Base-by-base conservation (phyloP, 1,140 invertebrate genomes). In the Pseudomyrmex concolor region DNA sequence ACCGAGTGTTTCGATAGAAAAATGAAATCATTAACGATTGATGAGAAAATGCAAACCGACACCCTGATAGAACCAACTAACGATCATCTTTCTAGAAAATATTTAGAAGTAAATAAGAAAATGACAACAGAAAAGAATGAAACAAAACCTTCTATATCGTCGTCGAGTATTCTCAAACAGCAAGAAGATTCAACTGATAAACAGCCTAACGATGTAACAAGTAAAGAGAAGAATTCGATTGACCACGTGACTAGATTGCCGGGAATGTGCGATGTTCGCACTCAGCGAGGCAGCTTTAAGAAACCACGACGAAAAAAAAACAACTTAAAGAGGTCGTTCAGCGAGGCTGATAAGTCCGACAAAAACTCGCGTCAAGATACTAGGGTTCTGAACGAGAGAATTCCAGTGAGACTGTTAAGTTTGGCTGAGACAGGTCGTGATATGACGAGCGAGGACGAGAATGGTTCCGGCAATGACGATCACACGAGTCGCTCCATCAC, bases 401-500 rank as follows among this genome's bases (percentile, higher is more conserved):
- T 78, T 78, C 80, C 68, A 74, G 1, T 48, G 60, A 43, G 45
- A 22, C 9, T 51, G 12, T 50, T 54, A 25, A 66, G 9, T 8
- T 55, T 25, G 22, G 43, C 1, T 48, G 59, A 19, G 13, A 10
- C 54, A 4, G 51, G 10, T 13, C n/a, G 83, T 17, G 62, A 82
- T 77, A 67, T 66, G 71, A 54, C 84, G 60, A 84, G 57, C 78
- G 80, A 76, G 74, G 81, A 86, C 57, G 74, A 64, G 2, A 59
- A 43, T 78, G 51, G 51, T 60, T 74, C 13, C 59, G 13, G 22
- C n/a, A 50, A 67, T 9, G 70, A 66, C 62, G 51, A 71, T 17
- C 45, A 63, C 12, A 45, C 67, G 22, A 89, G 84, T 68, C 83
- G 83, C 67, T 70, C 85, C 62, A 89, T 91, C 60, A 84, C 74